Base-by-base conservation (phyloP, 2,113 vertebrate genomes). In the Microcebus ravelobensis region DNA sequence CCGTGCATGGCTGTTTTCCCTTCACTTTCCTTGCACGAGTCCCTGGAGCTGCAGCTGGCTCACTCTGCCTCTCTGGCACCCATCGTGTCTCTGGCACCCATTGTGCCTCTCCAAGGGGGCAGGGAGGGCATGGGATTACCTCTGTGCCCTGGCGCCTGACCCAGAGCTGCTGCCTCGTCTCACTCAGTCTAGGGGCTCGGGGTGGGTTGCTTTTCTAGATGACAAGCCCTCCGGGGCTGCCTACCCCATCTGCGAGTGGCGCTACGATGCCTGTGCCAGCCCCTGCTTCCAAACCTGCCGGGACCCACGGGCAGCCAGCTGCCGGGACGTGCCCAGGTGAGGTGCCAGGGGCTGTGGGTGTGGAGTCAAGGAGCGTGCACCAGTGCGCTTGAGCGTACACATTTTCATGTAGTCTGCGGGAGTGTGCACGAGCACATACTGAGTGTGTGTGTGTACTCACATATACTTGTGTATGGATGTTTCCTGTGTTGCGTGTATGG, bases 271-370 rank as follows among this genome's bases (percentile, higher is more conserved):
- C 80, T 99, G 99, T 77, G 94, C 98, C 93, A 99, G 98, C 83
- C 99, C 99, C 57, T 99, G 99, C 97, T 99, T 99, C 98, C 99
- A 97, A 97, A 99, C 99, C 70, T 99, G 99, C 98, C 99, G 99
- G 36, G 99, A 99, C 97, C 99, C 99, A 1, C 79, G 71, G 31
- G 99, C 99, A n/a, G 96, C 98, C 88, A 98, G 95, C 85, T 99
- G 99, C 97, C 95, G 63, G 89, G 97, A 97, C 23, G 98, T 99
- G 91, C 99, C 99, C 87, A 99, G 99, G 99, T 99, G 98, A 99
- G 99, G 91, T 14, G 45, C 9, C 3, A 36, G 83, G 31, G 10
- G 20, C 15, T 8, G 10, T 27, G 42, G 34, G 48, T 11, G 4
- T 50, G 65, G 76, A 23, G 21, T 68, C 81, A 8, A 3, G 50